Percentiles rank a stretch among this genome's conserved stretches.
Evolutionary conservation across 2,888 invertebrate species (phyloP).

Genomic region (Hirtodrosophila histrioides): DNA sequence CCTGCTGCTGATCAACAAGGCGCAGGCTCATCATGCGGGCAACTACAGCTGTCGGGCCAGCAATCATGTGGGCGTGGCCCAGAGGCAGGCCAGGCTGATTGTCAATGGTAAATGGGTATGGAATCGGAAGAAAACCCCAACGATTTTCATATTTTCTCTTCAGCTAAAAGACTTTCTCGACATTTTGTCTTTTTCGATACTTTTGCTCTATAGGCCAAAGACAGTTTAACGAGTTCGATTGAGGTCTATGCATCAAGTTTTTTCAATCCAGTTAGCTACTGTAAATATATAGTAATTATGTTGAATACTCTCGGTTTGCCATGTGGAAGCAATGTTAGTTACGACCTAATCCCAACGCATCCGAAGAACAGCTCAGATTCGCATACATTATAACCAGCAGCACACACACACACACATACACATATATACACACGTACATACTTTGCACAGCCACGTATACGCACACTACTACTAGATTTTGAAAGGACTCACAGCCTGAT

Average conservation of each 20-base stretch:
- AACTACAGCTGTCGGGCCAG: slow-evolving; percentile 86
- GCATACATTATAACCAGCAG: slow-evolving; percentile 50
- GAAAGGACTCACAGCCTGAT: slow-evolving; percentile 52
- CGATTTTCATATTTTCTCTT: slow-evolving; percentile 21
- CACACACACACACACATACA: slow-evolving; percentile 57
- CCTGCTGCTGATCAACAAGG: slow-evolving; percentile 87
- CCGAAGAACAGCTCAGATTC: slow-evolving; percentile 40
- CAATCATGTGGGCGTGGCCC: slow-evolving; percentile 86
- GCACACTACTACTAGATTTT: slow-evolving; percentile 21
- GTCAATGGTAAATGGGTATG: slow-evolving; percentile 86
- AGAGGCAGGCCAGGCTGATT: slow-evolving; percentile 85
- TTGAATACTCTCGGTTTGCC: slow-evolving; percentile 1
- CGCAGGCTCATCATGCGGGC: slow-evolving; percentile 87
- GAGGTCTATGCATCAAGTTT: slow-evolving; percentile 41
- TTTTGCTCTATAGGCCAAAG: slow-evolving; percentile 41
- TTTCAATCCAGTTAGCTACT: slow-evolving; percentile 17
- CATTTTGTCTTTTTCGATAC: slow-evolving; percentile 9
- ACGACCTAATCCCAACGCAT: slow-evolving; percentile 42
- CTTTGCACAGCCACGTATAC: slow-evolving; percentile 16
- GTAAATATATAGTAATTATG: slow-evolving; percentile 23
- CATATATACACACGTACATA: slow-evolving; percentile 34
- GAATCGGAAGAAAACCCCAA: background rate
- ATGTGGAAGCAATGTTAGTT: slow-evolving; percentile 30
- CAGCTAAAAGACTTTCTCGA: slow-evolving; percentile 51
- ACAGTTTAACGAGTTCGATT: slow-evolving; percentile 43